phyloP scores from a whole-genome alignment of 2,888 invertebrate species.

The Tetheella fluctuosa region DNA sequence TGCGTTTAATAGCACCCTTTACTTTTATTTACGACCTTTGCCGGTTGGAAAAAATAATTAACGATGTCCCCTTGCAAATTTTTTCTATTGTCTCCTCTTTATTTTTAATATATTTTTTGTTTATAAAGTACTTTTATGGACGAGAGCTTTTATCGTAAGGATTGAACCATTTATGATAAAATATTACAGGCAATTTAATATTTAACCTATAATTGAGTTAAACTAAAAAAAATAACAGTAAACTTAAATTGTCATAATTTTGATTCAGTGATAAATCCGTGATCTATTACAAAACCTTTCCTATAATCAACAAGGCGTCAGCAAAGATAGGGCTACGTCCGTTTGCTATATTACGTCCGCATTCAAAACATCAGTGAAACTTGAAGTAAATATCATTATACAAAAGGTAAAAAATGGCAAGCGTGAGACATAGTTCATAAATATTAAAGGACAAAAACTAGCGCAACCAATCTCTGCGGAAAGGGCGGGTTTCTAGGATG shows the following conservation, averaged over 20 bases:
- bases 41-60: conserved; percentile 76
- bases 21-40: conserved; percentile 77
- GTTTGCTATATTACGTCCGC: no score
- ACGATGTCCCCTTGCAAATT: conserved; percentile 66
- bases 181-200: conserved; percentile 6
- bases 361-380: conserved; percentile 64
- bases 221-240: conserved; percentile 17
- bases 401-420: conserved; percentile 66
- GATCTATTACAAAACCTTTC: conserved; percentile 20
- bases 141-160: conserved; percentile 3
- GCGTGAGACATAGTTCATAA: conserved; percentile 72
- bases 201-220: background rate
- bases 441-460: conserved; percentile 74
- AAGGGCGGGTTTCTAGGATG: conserved; percentile 34
- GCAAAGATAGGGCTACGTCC: conserved; percentile 55
- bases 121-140: conserved; percentile 31
- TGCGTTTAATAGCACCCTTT: conserved; percentile 83
- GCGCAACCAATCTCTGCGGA: conserved; percentile 73
- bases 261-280: background rate
- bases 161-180: background rate
- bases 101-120: conserved; percentile 52
- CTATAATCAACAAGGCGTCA: conserved; percentile 50
- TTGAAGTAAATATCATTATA: conserved; percentile 71
- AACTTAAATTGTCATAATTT: background rate
- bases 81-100: conserved; percentile 68